Evolutionary conservation across 2,113 vertebrate genomes (phyloP).

Genomic region (Pampusana beccarii): DNA sequence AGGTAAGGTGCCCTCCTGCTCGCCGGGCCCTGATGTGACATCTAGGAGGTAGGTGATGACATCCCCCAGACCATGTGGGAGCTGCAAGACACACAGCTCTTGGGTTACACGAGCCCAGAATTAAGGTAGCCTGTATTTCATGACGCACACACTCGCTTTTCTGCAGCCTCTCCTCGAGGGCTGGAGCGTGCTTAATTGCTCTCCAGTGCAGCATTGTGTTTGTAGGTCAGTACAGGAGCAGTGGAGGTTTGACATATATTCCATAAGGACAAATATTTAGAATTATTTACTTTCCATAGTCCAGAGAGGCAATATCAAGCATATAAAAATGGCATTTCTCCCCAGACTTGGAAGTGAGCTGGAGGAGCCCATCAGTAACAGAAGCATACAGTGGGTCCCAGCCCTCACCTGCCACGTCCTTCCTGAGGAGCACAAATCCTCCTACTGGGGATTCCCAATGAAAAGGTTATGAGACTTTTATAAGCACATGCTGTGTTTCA

Average conservation of each 20-base stretch:
- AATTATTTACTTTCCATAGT: neutral
- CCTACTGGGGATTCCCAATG: neutral
- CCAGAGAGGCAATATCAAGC: neutral
- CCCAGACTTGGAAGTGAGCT: neutral
- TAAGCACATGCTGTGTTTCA: neutral
- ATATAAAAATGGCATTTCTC: neutral
- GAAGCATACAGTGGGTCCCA: neutral
- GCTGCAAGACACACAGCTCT: neutral
- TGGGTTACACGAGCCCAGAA: neutral
- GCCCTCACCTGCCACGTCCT: neutral
- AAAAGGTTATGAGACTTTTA: neutral
- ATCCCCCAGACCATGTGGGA: neutral
- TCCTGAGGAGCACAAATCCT: neutral
- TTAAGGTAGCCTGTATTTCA: neutral
- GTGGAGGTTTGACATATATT: neutral
- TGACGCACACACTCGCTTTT: fast-evolving
- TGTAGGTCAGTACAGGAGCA: neutral
- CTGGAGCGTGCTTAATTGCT: neutral
- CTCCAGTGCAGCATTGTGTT: fast-evolving
- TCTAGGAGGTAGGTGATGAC: neutral
- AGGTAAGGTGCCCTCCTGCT: conserved; percentile 73
- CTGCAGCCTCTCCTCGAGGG: neutral
- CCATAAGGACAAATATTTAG: neutral
- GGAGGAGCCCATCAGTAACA: neutral
- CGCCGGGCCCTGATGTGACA: fast-evolving